A percentile compares a stretch with the other conserved stretches of the same genome.
Evolutionary conservation across 2,888 invertebrate species (phyloP).

Genomic region (Hypercompe scribonia): DNA sequence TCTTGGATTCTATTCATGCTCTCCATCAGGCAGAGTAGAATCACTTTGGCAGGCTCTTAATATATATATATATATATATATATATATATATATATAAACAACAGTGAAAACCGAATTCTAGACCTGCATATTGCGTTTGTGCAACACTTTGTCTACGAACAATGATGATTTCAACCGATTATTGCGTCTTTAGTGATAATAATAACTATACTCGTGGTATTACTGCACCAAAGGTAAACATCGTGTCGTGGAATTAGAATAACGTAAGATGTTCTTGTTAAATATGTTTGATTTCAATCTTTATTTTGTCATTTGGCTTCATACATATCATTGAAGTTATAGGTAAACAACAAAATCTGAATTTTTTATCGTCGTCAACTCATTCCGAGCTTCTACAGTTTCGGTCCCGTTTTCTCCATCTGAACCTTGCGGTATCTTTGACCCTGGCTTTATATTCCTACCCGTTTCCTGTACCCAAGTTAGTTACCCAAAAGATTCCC

Average conservation of each 20-base stretch:
- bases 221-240: constrained; percentile 26
- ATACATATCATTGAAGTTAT: too few species aligned
- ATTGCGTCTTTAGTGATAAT: constrained; percentile 34
- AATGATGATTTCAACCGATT: constrained; percentile 29
- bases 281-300: not conserved
- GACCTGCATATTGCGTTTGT: not conserved
- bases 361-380: not conserved
- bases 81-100: too few species aligned
- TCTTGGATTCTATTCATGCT: too few species aligned
- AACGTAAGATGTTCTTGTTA: not conserved
- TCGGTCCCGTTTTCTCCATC: too few species aligned
- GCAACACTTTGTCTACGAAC: constrained; percentile 11
- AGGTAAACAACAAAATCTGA: not conserved
- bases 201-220: constrained; percentile 27
- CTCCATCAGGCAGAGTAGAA: too few species aligned
- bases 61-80: too few species aligned
- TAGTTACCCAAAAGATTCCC: not conserved
- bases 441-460: not conserved
- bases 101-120: not conserved
- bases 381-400: too few species aligned
- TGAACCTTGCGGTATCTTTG: too few species aligned
- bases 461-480: not conserved
- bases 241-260: constrained; percentile 15
- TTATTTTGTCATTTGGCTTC: not conserved
- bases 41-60: too few species aligned